Evolutionary conservation across 1,140 invertebrate species (phyloP).

Genomic region (Mycetomoellerius zeteki): DNA sequence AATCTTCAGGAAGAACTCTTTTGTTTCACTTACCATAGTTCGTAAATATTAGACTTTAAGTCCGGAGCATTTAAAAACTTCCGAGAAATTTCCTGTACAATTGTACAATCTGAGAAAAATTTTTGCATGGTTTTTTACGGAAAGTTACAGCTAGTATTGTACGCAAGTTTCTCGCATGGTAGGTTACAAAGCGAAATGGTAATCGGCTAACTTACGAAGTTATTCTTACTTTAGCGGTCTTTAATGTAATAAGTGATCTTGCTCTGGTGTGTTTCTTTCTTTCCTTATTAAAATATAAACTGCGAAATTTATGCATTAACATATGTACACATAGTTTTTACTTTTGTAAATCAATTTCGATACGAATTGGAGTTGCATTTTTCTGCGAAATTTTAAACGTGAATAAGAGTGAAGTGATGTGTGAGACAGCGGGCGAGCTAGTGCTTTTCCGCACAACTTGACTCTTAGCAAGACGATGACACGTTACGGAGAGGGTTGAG

Average conservation of each 20-base stretch:
- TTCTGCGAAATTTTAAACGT: not conserved
- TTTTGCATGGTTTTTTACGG: slow-evolving; percentile 1
- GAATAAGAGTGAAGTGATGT: slow-evolving; percentile 13
- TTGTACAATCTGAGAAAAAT: not conserved
- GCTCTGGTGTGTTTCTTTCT: too few species aligned
- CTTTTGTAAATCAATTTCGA: slow-evolving; percentile 9
- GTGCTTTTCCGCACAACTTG: slow-evolving; percentile 59
- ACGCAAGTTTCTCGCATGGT: slow-evolving; percentile 29
- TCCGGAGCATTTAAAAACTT: slow-evolving; percentile 37
- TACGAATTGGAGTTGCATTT: slow-evolving; percentile 12
- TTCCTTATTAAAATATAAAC: slow-evolving; percentile 7
- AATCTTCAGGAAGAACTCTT: not conserved
- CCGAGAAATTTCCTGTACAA: not conserved
- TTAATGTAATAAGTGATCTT: not conserved
- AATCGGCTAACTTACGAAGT: slow-evolving; percentile 29
- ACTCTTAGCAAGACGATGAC: slow-evolving; percentile 65
- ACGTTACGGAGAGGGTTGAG: slow-evolving; percentile 60
- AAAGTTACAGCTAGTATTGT: slow-evolving; percentile 16
- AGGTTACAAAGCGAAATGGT: slow-evolving; percentile 7
- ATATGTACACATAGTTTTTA: not conserved
- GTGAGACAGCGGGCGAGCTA: slow-evolving; percentile 20
- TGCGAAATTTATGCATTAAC: not conserved
- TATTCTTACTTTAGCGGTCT: not conserved
- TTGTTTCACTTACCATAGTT: slow-evolving; percentile 6
- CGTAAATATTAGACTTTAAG: slow-evolving; percentile 30